Evolutionary conservation across 2,113 vertebrate species (phyloP), one percentile per base, ranked within the genome.

Genomic region (Coracopsis vasa): DNA sequence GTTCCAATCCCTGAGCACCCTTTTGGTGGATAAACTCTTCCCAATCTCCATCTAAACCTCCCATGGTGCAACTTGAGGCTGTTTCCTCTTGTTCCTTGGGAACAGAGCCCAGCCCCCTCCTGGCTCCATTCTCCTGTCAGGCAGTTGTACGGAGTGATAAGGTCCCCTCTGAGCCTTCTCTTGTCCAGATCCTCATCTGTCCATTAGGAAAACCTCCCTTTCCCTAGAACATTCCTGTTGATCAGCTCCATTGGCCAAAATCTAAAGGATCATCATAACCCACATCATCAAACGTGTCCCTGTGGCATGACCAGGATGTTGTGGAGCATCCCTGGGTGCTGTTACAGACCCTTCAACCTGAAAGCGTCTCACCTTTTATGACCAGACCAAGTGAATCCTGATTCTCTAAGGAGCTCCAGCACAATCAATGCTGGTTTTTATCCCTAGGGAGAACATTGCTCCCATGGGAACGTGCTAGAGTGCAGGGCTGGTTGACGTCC

Each of bases 401-500:
- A 33, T 29, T 27, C 50, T 11, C 1, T 6, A 7, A 39, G 29
- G 58, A 72, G 17, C 39, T 81, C 39, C 23, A 5, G 31, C 25
- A 1, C 13, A 16, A 3, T 17, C 70, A 23, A 23, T 6, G 11
- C 42, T 14, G 24, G 64, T 3, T 39, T 77, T 71, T 8, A 73
- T 28, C 27, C 61, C 41, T 2, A 1, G 1, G 37, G 37, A n/a
- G 14, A 23, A 6, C 1, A 1, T 16, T 12, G 50, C 28, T 51
- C 25, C 25, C 20, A 3, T 1, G 7, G 53, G 80, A 44, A 56
- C 27, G 13, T 10, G 25, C n/a, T 3, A 33, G 66, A 51, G 41
- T 8, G 48, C 10, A 2, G 25, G 51, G 67, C 78, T 16, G 17
- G 16, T 53, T 15, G n/a, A 53, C 69, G 24, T 51, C 70, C 37